Percentiles rank a stretch among this genome's conserved stretches.
These are phyloP conservation scores for Danio albolineatus DNA, from an alignment of 2,797 vertebrate species.

Conservation along the genomic window DNA sequence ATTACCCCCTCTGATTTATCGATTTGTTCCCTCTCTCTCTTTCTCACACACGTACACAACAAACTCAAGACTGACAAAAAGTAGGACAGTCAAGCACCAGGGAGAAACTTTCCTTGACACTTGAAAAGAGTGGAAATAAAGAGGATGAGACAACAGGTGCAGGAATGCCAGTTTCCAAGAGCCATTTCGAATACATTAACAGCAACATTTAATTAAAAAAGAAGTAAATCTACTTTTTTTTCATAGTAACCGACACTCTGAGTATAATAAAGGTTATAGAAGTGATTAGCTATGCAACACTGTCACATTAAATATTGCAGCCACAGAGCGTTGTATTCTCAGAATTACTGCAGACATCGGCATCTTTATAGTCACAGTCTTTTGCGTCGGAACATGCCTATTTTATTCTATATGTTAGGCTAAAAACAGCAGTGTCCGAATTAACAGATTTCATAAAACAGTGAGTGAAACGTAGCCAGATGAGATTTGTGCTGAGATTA, in stretches of 20 bases:
- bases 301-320: neutral
- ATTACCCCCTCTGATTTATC: constrained; percentile 58
- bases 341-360: neutral
- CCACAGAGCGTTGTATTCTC: neutral
- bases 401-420: no score
- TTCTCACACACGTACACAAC: constrained; percentile 10
- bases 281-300: no score
- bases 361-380: neutral
- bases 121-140: constrained; percentile 1
- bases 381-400: neutral
- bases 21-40: constrained; percentile 35
- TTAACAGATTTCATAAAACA: no score
- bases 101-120: constrained; percentile 43
- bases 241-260: neutral
- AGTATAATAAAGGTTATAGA: neutral
- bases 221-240: neutral
- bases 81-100: constrained; percentile 38
- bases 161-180: constrained; percentile 9
- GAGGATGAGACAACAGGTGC: neutral
- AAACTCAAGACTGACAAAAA: constrained; percentile 40
- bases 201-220: constrained; percentile 1
- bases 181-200: neutral
- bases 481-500: no score
- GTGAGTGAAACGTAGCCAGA: no score
- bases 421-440: no score